Conservation (phyloP, 2,888 invertebrate genomes). For the Osmoderma eremita region DNA sequence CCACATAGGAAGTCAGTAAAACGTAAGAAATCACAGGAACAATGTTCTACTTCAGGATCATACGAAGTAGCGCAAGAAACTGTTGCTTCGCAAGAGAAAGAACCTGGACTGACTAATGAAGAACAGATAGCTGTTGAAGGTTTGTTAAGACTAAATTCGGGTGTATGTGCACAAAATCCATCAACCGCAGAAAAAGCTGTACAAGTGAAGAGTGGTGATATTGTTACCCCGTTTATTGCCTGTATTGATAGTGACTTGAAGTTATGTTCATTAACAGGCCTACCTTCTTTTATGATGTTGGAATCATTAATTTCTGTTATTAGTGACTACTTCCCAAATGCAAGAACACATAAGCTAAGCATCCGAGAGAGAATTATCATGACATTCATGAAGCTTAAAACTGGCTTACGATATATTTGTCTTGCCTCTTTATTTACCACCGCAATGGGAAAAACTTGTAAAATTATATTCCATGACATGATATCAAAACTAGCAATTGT, state of each 20-base stretch:
- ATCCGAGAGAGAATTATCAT: constrained; percentile 12
- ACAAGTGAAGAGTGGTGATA: too few relatives aligned
- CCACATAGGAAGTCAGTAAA: too few relatives aligned
- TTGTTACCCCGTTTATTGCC: too few relatives aligned
- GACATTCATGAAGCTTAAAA: constrained; percentile 33
- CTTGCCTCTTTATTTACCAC: constrained; percentile 18
- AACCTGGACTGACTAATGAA: too few relatives aligned
- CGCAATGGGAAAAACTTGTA: constrained; percentile 17
- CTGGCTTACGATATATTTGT: constrained; percentile 20
- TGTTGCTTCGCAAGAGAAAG: too few relatives aligned
- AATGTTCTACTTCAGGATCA: too few relatives aligned
- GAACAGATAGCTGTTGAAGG: too few relatives aligned
- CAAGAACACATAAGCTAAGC: constrained; percentile 7
- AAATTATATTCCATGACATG: constrained; percentile 28
- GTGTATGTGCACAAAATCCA: too few relatives aligned
- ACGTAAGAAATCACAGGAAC: too few relatives aligned
- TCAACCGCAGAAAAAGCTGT: too few relatives aligned
- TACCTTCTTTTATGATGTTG: not conserved
- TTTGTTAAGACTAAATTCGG: too few relatives aligned
- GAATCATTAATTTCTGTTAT: not conserved
- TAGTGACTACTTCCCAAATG: constrained; percentile 2
- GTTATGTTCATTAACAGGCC: constrained; percentile 15
- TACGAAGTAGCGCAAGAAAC: too few relatives aligned
- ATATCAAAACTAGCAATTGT: constrained; percentile 3
- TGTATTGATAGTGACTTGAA: constrained; percentile 3